phyloP scores from a whole-genome alignment of 2,888 invertebrate genomes.

The Leucania comma region DNA sequence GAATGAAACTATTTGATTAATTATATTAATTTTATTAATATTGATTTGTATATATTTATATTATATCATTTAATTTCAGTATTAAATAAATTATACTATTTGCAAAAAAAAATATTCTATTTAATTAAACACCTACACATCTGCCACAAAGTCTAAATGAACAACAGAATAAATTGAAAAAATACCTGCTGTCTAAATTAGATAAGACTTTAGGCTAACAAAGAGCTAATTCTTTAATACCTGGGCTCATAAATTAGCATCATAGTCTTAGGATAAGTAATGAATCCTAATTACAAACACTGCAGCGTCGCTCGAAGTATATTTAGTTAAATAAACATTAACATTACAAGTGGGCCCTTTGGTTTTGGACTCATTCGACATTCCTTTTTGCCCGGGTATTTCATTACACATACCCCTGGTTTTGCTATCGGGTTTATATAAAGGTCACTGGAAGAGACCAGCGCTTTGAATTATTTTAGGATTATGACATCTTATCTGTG shows the following conservation, averaged over 20 bases:
- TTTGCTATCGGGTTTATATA: constrained; percentile 48
- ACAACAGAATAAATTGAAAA: constrained; percentile 9
- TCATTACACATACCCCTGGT: constrained; percentile 76
- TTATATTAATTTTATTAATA: no score
- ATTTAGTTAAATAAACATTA: constrained; percentile 74
- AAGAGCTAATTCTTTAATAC: constrained; percentile 2
- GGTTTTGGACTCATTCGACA: constrained; percentile 75
- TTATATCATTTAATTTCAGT: no score
- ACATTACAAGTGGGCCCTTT: constrained; percentile 69
- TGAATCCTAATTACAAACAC: constrained; percentile 53
- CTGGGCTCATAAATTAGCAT: constrained; percentile 42
- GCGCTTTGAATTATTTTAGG: not conserved
- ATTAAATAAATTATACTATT: no score
- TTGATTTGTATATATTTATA: no score
- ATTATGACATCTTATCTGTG: no score
- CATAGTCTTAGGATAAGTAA: constrained; percentile 24
- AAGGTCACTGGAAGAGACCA: constrained; percentile 39
- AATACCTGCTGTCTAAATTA: not conserved
- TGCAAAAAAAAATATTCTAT: no score
- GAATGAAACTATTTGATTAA: no score
- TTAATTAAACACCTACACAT: no score
- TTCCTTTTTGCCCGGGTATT: constrained; percentile 74
- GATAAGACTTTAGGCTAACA: constrained; percentile 1
- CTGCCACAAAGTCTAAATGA: not conserved
- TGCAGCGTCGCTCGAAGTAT: constrained; percentile 57